Conservation (phyloP, 2,113 vertebrate genomes). For the Lethenteron camtschaticum region DNA sequence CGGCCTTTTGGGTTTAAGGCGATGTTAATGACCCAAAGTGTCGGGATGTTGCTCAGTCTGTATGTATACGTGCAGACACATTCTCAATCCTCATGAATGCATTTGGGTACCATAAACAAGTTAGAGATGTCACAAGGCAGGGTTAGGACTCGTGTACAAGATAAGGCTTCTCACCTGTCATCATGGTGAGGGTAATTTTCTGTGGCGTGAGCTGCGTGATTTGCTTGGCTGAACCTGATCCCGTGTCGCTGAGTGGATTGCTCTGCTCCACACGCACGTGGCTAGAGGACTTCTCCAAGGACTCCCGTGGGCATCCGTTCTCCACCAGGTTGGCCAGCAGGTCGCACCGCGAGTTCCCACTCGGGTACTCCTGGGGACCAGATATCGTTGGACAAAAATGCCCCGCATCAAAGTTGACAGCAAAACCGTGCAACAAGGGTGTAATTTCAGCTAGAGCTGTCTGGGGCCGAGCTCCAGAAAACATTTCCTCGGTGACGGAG, state of each 20-base stretch:
- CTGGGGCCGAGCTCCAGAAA: no score
- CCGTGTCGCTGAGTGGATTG: constrained; percentile 47
- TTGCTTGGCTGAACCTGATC: constrained; percentile 27
- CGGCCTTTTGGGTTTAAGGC: no score
- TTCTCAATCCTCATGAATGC: neutral
- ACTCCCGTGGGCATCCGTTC: constrained; percentile 31
- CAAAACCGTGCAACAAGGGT: no score
- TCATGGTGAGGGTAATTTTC: constrained; percentile 42
- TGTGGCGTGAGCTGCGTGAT: constrained; percentile 70
- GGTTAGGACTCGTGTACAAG: neutral
- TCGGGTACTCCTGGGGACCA: no score
- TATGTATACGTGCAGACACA: no score
- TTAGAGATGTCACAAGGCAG: neutral
- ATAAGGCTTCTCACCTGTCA: constrained; percentile 37
- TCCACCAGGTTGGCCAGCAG: constrained; percentile 37
- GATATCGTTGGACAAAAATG: no score
- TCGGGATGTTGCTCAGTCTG: no score
- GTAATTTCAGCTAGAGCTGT: no score
- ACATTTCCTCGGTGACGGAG: no score
- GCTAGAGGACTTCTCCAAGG: constrained; percentile 45
- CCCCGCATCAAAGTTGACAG: no score
- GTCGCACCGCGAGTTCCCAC: constrained; percentile 42
- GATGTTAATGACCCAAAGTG: no score
- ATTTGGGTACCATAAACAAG: neutral
- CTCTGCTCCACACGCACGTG: constrained; percentile 24